Conservation (phyloP, 2,113 vertebrate genomes). For the Natator depressus region DNA sequence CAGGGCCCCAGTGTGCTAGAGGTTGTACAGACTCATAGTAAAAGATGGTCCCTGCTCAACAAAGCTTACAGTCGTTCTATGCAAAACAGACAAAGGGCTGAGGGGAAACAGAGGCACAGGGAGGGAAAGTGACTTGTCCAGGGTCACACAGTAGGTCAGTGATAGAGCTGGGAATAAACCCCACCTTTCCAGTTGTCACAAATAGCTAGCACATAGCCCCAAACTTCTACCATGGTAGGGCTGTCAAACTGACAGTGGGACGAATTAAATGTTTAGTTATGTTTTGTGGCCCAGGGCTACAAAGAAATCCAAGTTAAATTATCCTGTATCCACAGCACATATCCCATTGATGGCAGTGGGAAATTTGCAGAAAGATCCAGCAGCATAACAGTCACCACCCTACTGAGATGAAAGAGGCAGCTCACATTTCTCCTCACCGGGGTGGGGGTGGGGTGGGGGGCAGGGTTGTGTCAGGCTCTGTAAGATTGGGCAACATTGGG, state of each 20-base stretch:
- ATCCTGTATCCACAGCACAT: background rate
- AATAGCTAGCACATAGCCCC: background rate
- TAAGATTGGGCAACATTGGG: background rate
- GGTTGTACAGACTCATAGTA: background rate
- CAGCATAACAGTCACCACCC: fast-evolving
- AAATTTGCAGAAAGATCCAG: background rate
- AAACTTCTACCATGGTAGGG: background rate
- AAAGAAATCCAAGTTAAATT: background rate
- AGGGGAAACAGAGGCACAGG: background rate
- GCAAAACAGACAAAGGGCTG: background rate
- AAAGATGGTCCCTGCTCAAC: background rate
- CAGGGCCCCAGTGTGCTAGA: background rate
- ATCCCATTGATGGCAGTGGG: fast-evolving
- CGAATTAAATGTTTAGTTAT: background rate
- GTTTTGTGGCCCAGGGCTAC: background rate
- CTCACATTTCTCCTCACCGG: background rate
- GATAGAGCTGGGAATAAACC: background rate
- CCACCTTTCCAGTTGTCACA: background rate
- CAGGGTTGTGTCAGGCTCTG: fast-evolving
- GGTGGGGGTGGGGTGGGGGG: too few species aligned
- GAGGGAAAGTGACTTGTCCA: background rate
- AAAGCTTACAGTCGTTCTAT: background rate
- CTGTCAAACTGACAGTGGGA: background rate
- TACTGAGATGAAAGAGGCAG: fast-evolving
- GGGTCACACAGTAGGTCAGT: background rate